Percentiles rank a stretch among this genome's conserved stretches.
These are phyloP conservation scores for Neuroterus valhalla DNA, from an alignment of 1,140 invertebrate genomes.

Conservation along the genomic window DNA sequence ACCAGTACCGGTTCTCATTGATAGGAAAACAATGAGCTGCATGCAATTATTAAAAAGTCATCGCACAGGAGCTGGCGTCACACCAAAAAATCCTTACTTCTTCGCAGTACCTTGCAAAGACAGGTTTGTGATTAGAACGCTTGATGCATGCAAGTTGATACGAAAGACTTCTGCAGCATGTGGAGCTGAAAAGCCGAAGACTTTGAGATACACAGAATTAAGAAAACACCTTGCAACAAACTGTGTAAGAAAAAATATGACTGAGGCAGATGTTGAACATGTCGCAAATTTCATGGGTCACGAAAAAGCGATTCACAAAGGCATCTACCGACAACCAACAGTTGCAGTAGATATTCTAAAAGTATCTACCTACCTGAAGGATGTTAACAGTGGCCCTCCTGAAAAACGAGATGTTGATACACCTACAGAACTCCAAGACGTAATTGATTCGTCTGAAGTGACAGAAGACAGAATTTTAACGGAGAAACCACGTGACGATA, in stretches of 20 bases:
- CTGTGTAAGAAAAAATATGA: constrained; percentile 42
- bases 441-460: no score
- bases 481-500: no score
- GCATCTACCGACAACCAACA: constrained; percentile 45
- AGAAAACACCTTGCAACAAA: constrained; percentile 54
- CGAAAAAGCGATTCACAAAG: constrained; percentile 50
- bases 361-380: constrained; percentile 17
- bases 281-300: constrained; percentile 56
- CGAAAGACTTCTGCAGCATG: background rate
- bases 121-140: background rate
- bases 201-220: constrained; percentile 40
- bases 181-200: background rate
- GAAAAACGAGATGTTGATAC: no score
- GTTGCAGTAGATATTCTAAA: constrained; percentile 3
- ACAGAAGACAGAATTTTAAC: no score
- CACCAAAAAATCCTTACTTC: constrained; percentile 4
- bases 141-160: background rate
- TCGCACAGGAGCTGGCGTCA: background rate
- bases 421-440: no score
- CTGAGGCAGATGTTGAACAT: constrained; percentile 43
- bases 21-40: background rate
- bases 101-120: background rate
- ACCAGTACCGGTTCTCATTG: background rate
- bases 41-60: background rate
- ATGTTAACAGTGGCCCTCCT: no score